Evolutionary conservation across 2,888 invertebrate species (phyloP).

Genomic region (Troides aeacus): DNA sequence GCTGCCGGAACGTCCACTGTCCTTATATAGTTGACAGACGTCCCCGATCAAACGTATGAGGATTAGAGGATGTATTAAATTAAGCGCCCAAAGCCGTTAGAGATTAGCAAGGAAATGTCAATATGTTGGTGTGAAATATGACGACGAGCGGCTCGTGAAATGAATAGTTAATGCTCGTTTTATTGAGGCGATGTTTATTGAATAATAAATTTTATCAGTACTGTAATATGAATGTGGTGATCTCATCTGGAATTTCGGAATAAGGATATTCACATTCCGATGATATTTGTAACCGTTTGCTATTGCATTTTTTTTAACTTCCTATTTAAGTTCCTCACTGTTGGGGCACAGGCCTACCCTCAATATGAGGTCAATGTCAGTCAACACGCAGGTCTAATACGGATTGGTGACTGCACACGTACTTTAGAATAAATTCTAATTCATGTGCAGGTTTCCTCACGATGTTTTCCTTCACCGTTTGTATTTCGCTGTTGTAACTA

Average conservation of each 20-base stretch:
- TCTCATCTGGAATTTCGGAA: neutral
- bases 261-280: neutral
- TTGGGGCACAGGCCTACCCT: too few species aligned
- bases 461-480: too few species aligned
- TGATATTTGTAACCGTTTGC: neutral
- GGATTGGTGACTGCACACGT: too few species aligned
- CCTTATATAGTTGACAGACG: conserved; percentile 29
- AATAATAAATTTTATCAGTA: conserved; percentile 26
- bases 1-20: conserved; percentile 25
- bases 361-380: too few species aligned
- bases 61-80: conserved; percentile 49
- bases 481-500: too few species aligned
- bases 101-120: conserved; percentile 57
- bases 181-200: conserved; percentile 33
- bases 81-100: conserved; percentile 37
- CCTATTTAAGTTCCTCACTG: too few species aligned
- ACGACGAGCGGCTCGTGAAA: conserved; percentile 34
- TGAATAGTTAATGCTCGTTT: conserved; percentile 39
- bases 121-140: conserved; percentile 39
- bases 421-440: too few species aligned
- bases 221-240: conserved; percentile 8
- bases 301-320: neutral
- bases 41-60: conserved; percentile 32
- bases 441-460: too few species aligned
- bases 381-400: too few species aligned